A percentile compares a stretch with the other conserved stretches of the same genome.
Conservation (phyloP, 2,888 invertebrate genomes). For the Corythucha ciliata region DNA sequence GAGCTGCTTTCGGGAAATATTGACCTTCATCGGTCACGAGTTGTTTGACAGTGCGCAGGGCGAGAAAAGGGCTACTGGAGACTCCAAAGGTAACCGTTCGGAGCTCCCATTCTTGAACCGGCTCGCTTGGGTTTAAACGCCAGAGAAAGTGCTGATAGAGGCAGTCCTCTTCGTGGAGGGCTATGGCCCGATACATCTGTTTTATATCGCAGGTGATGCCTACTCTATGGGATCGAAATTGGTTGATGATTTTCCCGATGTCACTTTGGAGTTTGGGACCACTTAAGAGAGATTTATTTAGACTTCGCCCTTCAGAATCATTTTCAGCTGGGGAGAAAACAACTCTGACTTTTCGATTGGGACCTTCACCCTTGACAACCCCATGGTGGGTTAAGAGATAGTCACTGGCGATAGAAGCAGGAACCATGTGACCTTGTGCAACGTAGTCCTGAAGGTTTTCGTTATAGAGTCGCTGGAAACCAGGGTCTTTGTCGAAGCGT, state of each 20-base stretch:
- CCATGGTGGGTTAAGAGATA: slow-evolving; percentile 24
- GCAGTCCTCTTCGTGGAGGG: no score
- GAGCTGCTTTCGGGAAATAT: no score
- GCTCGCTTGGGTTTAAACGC: no score
- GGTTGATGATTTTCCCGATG: slow-evolving; percentile 3
- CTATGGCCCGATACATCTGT: slow-evolving; percentile 6
- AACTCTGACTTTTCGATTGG: slow-evolving; percentile 8
- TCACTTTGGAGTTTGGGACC: slow-evolving; percentile 21
- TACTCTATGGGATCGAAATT: background rate
- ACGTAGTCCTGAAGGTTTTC: slow-evolving; percentile 16
- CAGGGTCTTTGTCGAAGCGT: slow-evolving; percentile 6
- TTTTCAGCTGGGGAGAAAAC: slow-evolving; percentile 14
- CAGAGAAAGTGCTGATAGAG: no score
- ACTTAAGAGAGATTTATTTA: slow-evolving; percentile 5
- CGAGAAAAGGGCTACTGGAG: no score
- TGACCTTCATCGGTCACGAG: no score
- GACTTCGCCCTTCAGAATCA: background rate
- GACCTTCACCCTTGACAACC: slow-evolving; percentile 11
- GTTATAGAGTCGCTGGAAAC: slow-evolving; percentile 1
- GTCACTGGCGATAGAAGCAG: slow-evolving; percentile 3
- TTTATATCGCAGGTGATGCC: slow-evolving; percentile 6
- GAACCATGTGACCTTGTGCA: slow-evolving; percentile 11
- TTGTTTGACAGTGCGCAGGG: no score
- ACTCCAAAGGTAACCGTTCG: no score
- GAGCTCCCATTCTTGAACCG: no score